These are phyloP conservation scores for Fulica atra DNA, from an alignment of 2,113 vertebrate genomes.

Conservation along the genomic window DNA sequence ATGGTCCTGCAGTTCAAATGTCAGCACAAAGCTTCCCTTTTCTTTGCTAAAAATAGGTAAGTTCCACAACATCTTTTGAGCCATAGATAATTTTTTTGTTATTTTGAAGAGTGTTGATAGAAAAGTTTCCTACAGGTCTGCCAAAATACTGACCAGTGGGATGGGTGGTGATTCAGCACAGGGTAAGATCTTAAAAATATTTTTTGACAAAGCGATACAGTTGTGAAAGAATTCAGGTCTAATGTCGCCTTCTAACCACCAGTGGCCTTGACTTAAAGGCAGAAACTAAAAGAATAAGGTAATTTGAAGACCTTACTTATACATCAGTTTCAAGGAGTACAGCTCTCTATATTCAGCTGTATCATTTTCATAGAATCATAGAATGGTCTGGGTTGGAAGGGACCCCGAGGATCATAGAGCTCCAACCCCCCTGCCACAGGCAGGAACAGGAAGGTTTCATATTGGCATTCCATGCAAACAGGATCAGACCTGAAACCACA, in stretches of 20 bases:
- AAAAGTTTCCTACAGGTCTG: not conserved
- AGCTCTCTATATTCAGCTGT: not conserved
- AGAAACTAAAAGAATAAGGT: not conserved
- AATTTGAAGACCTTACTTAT: not conserved
- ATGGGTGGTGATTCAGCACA: not conserved
- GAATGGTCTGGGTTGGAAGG: too few species aligned
- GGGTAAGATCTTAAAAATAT: not conserved
- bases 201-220: not conserved
- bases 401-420: too few species aligned
- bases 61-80: not conserved
- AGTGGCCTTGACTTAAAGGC: not conserved
- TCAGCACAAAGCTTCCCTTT: not conserved
- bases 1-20: not conserved
- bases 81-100: not conserved
- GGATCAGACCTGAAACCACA: not conserved
- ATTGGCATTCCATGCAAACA: not conserved
- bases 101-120: not conserved
- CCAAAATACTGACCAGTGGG: not conserved
- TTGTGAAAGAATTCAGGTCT: not conserved
- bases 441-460: not conserved
- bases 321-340: not conserved
- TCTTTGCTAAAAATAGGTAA: not conserved
- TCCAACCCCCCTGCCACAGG: too few species aligned
- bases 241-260: not conserved
- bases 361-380: not conserved